Evolutionary conservation across 2,797 vertebrate species (phyloP).

Genomic region (Phoebastria nigripes): DNA sequence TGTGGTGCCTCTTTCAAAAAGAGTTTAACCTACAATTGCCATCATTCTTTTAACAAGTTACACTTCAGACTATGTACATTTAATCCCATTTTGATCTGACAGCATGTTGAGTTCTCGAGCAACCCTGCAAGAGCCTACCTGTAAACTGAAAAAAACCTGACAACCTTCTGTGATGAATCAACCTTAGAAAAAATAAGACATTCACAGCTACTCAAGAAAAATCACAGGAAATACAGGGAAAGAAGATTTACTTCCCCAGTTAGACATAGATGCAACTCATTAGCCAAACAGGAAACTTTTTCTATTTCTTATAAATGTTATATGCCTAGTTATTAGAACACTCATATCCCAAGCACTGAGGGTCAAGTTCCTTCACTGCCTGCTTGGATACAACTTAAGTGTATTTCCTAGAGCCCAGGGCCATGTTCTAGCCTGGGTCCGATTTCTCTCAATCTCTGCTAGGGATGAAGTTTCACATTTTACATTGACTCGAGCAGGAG

Average conservation of each 20-base stretch:
- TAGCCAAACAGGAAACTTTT: neutral
- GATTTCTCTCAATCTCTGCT: neutral
- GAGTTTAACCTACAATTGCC: neutral
- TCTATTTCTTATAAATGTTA: neutral
- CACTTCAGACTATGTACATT: neutral
- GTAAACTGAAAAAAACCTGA: neutral
- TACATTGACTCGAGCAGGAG: neutral
- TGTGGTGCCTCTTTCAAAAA: neutral
- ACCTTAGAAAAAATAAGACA: neutral
- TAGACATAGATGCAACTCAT: neutral
- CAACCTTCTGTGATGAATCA: neutral
- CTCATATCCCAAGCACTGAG: neutral
- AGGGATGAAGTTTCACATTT: neutral
- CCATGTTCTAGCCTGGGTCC: fast-evolving
- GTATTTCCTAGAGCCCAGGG: neutral
- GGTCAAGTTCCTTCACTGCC: neutral
- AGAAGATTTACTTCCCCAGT: neutral
- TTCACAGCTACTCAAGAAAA: neutral
- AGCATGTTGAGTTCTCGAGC: fast-evolving
- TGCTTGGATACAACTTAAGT: neutral
- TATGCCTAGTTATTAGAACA: neutral
- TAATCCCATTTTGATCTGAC: neutral
- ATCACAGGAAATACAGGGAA: neutral
- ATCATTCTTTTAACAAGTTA: neutral
- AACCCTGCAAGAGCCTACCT: neutral